Percentiles rank a stretch among this genome's conserved stretches.
These are phyloP conservation scores for Anoplophora glabripennis DNA, from an alignment of 1,140 invertebrate species.

Conservation along the genomic window DNA sequence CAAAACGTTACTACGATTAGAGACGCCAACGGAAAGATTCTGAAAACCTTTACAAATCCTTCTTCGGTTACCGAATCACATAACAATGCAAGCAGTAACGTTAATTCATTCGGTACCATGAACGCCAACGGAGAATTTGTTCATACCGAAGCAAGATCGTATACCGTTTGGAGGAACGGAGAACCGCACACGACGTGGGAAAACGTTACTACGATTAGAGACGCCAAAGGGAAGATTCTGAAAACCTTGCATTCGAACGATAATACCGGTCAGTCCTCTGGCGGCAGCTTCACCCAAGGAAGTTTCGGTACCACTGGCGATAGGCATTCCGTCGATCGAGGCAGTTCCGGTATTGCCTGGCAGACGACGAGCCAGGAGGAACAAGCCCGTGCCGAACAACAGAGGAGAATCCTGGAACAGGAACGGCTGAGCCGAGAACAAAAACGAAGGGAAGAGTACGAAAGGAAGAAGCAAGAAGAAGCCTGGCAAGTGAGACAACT, in stretches of 20 bases:
- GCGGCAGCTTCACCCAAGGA: no score
- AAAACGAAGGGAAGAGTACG: conserved; percentile 13
- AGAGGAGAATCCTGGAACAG: not conserved
- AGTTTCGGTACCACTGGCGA: no score
- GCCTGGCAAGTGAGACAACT: conserved; percentile 10
- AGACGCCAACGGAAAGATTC: conserved; percentile 27
- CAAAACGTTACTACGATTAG: conserved; percentile 30
- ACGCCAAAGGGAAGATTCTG: conserved; percentile 27
- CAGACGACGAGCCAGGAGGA: not conserved
- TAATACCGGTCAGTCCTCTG: conserved; percentile 8
- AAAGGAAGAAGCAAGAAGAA: conserved; percentile 10
- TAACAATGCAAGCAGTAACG: not conserved
- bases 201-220: conserved; percentile 30
- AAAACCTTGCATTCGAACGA: conserved; percentile 24
- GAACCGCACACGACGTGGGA: conserved; percentile 20
- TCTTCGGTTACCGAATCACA: not conserved
- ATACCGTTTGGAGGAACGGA: conserved; percentile 14
- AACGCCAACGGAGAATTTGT: not conserved
- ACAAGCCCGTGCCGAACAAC: not conserved
- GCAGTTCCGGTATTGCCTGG: no score
- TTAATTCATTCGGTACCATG: not conserved
- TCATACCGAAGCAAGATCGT: conserved; percentile 5
- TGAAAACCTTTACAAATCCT: conserved; percentile 25
- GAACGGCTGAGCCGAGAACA: not conserved
- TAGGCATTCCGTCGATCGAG: no score